Base-by-base conservation (phyloP, 2,888 invertebrate genomes). In the Pterobdella sp. region DNA sequence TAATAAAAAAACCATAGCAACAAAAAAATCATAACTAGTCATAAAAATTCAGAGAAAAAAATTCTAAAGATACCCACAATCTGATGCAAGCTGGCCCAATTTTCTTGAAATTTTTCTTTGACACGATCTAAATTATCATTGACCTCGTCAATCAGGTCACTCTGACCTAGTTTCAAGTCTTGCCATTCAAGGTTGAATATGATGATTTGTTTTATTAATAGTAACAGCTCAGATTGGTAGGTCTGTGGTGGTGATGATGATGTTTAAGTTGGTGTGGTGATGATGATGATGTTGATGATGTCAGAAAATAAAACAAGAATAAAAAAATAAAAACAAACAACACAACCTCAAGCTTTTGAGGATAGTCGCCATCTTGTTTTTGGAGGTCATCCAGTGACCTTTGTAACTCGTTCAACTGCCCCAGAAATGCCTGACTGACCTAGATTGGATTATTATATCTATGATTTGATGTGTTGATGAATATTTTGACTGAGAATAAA, bases 61-160 rank as follows among this genome's bases (percentile, higher is more conserved):
- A 42, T 42, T 42, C 7, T 42, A 42, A 42, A 7, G 18, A 42
- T 14, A 42, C 49, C 49, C 7, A 42, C 49, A 7, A 14, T 7
- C 49, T 22, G 22, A 42, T 14, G 22, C 7, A 22, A 7, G 10
- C 10, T 22, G 60, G n/a, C 18, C 60, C 60, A 56, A 3, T 26
- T 56, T 3, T 56, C 3, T 4, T 56, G 4, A 3, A 56, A 3
- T 56, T 56, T 4, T 26, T 26, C 60, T n/a, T 56, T 56, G 60
- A 56, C 3, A 4, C 26, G 60, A 56, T 26, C 60, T n/a, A 56
- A 26, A 56, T 56, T 14, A 56, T 56, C 60, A 14, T 7, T 56
- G 60, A 56, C 60, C n/a, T 56, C n/a, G 7, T 4, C 26, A 56
- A 56, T 56, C 26, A 26, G 60, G 60, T 56, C 60, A 56, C n/a